A percentile compares a stretch with the other conserved stretches of the same genome.
Evolutionary conservation across 2,797 vertebrate genomes (phyloP).

Genomic region (Notoglanidium macrostoma): DNA sequence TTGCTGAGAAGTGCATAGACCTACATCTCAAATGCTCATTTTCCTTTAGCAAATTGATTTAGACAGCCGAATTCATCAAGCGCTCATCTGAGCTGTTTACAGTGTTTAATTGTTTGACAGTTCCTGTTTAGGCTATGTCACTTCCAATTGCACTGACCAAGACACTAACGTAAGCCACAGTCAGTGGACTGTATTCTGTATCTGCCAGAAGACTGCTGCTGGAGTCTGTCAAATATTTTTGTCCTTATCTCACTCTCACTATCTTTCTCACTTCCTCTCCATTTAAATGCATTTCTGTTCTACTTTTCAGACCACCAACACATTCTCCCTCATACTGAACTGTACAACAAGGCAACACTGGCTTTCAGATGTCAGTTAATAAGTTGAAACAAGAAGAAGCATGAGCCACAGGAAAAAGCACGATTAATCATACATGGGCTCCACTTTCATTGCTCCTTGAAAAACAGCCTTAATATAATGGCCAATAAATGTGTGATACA

Average conservation of each 20-base stretch:
- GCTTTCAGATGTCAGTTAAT: conserved; percentile 16
- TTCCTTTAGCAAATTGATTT: conserved; percentile 63
- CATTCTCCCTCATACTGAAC: background rate
- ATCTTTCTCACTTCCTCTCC: conserved; percentile 7
- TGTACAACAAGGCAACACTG: background rate
- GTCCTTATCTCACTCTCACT: background rate
- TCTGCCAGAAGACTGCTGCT: conserved; percentile 53
- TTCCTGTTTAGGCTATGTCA: conserved; percentile 76
- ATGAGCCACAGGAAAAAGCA: conserved; percentile 9
- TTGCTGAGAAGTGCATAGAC: conserved; percentile 51
- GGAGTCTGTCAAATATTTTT: conserved; percentile 58
- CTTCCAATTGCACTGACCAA: conserved; percentile 69
- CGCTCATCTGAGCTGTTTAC: conserved; percentile 75
- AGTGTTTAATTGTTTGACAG: conserved; percentile 77
- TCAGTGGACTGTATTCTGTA: conserved; percentile 60
- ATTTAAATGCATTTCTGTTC: background rate
- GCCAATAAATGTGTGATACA: conserved; percentile 66
- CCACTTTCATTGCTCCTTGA: conserved; percentile 36
- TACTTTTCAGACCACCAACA: conserved; percentile 3
- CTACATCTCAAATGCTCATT: conserved; percentile 59
- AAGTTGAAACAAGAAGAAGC: conserved; percentile 27
- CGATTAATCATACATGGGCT: conserved; percentile 22
- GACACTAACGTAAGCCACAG: conserved; percentile 57
- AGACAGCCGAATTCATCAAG: conserved; percentile 73
- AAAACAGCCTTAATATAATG: conserved; percentile 69